Percentiles rank a stretch among this genome's conserved stretches.
phyloP scores from a whole-genome alignment of 2,113 vertebrate species.

The Oxyruncus cristatus region DNA sequence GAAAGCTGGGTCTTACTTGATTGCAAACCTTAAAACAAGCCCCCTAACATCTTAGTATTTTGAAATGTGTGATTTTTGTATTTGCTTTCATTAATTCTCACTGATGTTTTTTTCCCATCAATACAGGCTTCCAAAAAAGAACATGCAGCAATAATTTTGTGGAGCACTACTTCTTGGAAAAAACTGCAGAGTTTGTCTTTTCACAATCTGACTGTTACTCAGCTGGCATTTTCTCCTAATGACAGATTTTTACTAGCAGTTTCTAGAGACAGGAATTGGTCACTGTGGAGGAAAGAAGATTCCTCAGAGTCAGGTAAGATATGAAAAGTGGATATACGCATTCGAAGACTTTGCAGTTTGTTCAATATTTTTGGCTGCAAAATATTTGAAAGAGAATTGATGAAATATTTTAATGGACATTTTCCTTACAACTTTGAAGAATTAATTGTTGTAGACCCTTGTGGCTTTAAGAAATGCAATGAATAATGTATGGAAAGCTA shows the following conservation, averaged over 20 bases:
- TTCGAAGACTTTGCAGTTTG: neutral
- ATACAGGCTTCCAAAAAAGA: constrained; percentile 90
- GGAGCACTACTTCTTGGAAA: constrained; percentile 88
- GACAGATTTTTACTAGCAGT: constrained; percentile 86
- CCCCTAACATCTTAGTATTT: neutral
- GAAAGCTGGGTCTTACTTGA: neutral
- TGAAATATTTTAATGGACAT: neutral
- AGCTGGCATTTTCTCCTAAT: constrained; percentile 93
- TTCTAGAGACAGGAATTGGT: constrained; percentile 96
- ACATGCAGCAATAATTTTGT: constrained; percentile 91
- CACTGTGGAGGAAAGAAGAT: constrained; percentile 84
- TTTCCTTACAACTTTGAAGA: neutral
- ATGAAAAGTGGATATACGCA: neutral
- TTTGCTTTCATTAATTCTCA: neutral
- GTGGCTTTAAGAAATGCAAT: neutral
- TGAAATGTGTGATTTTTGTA: neutral
- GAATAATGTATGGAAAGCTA: neutral
- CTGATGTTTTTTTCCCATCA: neutral
- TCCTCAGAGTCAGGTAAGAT: constrained; percentile 67
- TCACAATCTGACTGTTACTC: constrained; percentile 94
- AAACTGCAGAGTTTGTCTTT: constrained; percentile 86
- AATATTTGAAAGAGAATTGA: neutral
- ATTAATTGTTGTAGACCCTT: neutral
- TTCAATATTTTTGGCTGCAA: neutral
- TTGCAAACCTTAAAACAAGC: neutral